phyloP scores from a whole-genome alignment of 2,888 invertebrate species.

The Apeira syringaria region DNA sequence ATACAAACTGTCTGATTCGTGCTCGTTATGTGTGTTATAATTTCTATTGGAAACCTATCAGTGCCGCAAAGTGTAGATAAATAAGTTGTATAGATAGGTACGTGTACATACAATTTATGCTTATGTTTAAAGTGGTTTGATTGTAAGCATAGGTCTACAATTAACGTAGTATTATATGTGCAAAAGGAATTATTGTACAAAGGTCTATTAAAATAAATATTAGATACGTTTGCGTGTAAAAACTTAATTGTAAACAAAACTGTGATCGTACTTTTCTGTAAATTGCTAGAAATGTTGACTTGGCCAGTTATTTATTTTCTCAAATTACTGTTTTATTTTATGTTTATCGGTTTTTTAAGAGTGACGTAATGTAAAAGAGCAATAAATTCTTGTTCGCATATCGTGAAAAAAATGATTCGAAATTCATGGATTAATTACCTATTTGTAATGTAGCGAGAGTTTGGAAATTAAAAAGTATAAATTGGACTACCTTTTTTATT shows the following conservation, averaged over 20 bases:
- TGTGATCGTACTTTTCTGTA: slow-evolving; percentile 20
- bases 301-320: neutral
- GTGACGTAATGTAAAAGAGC: slow-evolving; percentile 44
- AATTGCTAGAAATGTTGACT: slow-evolving; percentile 6
- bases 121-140: too few relatives aligned
- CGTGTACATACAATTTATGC: too few relatives aligned
- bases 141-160: too few relatives aligned
- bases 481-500: slow-evolving; percentile 11
- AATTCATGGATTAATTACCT: slow-evolving; percentile 33
- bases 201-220: slow-evolving; percentile 1
- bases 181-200: slow-evolving; percentile 14
- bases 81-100: too few relatives aligned
- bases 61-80: too few relatives aligned
- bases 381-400: slow-evolving; percentile 70
- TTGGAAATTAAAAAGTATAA: slow-evolving; percentile 60
- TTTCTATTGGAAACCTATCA: too few relatives aligned
- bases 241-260: slow-evolving; percentile 15
- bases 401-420: slow-evolving; percentile 51
- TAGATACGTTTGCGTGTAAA: slow-evolving; percentile 5
- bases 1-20: too few relatives aligned
- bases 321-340: too few relatives aligned
- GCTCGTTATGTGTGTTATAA: too few relatives aligned
- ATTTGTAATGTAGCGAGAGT: slow-evolving; percentile 63
- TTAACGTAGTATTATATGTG: neutral
- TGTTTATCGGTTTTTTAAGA: too few relatives aligned